A percentile compares a stretch with the other conserved stretches of the same genome.
Evolutionary conservation across 1,140 invertebrate genomes (phyloP).

Genomic region (Scylla paramamosain): DNA sequence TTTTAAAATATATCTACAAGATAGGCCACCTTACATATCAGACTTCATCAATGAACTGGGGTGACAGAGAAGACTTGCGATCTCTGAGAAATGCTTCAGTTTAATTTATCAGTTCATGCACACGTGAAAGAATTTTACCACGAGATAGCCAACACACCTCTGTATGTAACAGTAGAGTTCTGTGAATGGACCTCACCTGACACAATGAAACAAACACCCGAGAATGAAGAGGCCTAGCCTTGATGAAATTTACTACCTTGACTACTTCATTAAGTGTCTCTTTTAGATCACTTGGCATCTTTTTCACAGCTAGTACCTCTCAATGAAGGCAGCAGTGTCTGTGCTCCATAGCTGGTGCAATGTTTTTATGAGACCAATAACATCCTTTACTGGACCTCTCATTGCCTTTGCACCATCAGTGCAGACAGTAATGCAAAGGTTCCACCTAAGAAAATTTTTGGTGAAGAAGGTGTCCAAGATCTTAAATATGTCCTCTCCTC

Average conservation of each 20-base stretch:
- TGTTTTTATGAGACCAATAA: not conserved
- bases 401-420: conserved; percentile 45
- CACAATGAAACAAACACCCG: not conserved
- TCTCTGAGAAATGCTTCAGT: not conserved
- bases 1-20: not conserved
- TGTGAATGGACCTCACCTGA: not conserved
- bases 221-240: not conserved
- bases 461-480: not conserved
- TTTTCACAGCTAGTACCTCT: conserved; percentile 45
- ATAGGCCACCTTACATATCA: not conserved
- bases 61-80: too few species aligned
- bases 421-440: not conserved
- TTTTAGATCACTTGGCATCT: conserved; percentile 39
- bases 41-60: conserved; percentile 26
- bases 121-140: conserved; percentile 38
- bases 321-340: conserved; percentile 29
- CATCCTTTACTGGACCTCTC: conserved; percentile 17
- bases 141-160: conserved; percentile 17
- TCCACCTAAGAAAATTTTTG: too few species aligned
- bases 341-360: not conserved
- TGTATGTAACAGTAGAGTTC: not conserved
- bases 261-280: conserved; percentile 34
- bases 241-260: conserved; percentile 51
- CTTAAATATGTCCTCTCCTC: not conserved
- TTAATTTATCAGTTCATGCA: conserved; percentile 34